Evolutionary conservation across 2,113 vertebrate genomes (phyloP).

Genomic region (Cyanistes caeruleus): DNA sequence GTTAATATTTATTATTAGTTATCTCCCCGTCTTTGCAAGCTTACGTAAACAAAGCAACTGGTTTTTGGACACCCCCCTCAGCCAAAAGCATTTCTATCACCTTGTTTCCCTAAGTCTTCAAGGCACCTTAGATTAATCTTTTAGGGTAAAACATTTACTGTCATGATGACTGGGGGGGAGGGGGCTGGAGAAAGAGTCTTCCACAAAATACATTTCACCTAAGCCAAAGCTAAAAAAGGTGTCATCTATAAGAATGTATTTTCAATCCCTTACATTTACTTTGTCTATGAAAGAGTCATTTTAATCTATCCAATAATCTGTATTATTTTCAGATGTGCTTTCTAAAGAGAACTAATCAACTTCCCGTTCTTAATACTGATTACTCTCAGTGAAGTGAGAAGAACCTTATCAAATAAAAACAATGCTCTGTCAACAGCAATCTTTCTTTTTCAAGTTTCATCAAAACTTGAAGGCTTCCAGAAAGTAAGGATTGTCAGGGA

Average conservation of each 20-base stretch:
- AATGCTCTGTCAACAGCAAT: accelerated
- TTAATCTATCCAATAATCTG: background rate
- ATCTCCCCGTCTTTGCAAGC: background rate
- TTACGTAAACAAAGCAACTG: background rate
- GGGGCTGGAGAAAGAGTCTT: too few species aligned
- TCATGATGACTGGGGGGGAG: too few species aligned
- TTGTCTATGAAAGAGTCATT: background rate
- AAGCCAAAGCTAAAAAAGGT: background rate
- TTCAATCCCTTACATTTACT: background rate
- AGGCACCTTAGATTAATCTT: background rate
- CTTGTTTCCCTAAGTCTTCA: background rate
- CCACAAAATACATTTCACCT: background rate
- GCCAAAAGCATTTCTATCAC: background rate
- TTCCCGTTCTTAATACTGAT: background rate
- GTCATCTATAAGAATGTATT: background rate
- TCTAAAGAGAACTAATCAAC: background rate
- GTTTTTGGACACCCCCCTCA: background rate
- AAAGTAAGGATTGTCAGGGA: background rate
- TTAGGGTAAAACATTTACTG: background rate
- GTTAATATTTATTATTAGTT: background rate
- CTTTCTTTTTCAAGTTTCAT: background rate
- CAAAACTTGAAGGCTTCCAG: background rate
- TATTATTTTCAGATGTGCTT: background rate
- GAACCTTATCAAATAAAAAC: background rate
- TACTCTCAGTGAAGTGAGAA: background rate